phyloP scores from a whole-genome alignment of 37 sponge, comb jelly and placozoan species.

The Chondrosia reniformis region DNA sequence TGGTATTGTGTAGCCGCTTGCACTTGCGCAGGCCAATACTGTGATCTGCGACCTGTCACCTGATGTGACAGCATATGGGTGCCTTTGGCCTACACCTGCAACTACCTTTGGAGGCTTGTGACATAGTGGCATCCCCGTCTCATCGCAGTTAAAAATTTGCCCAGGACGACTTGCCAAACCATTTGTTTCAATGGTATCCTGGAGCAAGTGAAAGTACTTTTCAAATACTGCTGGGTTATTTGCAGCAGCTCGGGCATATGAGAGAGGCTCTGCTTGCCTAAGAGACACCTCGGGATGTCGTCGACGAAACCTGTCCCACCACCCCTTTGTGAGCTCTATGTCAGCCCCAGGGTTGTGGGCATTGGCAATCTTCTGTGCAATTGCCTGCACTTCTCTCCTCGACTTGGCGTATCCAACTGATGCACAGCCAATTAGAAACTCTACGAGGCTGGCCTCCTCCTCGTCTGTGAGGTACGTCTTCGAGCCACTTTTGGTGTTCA shows the following conservation, averaged over 20 bases:
- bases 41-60: slow-evolving; percentile 12
- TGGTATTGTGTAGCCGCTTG: slow-evolving; percentile 8
- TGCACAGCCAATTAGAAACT: no score
- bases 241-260: background rate
- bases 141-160: background rate
- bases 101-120: background rate
- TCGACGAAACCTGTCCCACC: slow-evolving; percentile 18
- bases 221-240: background rate
- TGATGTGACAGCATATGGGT: background rate
- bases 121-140: slow-evolving; percentile 7
- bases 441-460: no score
- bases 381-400: background rate
- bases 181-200: background rate
- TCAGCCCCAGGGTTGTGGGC: background rate
- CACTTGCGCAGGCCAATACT: slow-evolving; percentile 21
- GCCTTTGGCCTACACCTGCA: background rate
- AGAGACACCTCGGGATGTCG: background rate
- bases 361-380: background rate
- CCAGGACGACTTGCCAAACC: background rate
- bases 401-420: background rate
- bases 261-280: background rate
- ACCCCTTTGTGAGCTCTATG: background rate
- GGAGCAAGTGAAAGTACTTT: background rate
- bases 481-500: no score
- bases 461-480: no score